Evolutionary conservation across 2,888 invertebrate species (phyloP).

Genomic region (Eupithecia exiguata): DNA sequence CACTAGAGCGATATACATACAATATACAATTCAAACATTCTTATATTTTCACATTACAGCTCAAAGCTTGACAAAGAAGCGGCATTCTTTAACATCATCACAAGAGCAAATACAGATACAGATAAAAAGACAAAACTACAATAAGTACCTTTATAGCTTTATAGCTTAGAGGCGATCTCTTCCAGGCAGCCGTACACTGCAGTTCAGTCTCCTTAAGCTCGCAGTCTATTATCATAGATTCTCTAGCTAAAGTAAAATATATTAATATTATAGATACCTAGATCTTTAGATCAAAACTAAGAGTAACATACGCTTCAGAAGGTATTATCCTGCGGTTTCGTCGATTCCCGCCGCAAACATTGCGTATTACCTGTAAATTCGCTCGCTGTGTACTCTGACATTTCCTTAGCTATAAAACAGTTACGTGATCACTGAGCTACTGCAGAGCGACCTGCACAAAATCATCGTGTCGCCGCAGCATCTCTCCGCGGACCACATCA

Average conservation of each 20-base stretch:
- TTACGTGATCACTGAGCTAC: constrained; percentile 99
- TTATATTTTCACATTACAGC: too few species aligned
- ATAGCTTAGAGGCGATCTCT: background rate
- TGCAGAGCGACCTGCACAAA: constrained; percentile 99
- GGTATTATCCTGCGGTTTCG: constrained; percentile 26
- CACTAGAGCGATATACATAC: background rate
- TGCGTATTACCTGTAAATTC: constrained; percentile 27
- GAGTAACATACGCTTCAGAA: constrained; percentile 8
- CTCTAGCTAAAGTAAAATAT: background rate
- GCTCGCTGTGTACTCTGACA: constrained; percentile 30
- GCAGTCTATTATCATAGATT: background rate
- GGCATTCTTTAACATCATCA: background rate
- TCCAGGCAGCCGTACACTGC: background rate
- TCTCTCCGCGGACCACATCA: constrained; percentile 99
- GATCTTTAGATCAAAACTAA: background rate
- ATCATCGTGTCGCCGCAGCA: constrained; percentile 99
- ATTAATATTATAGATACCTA: background rate
- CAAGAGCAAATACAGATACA: background rate
- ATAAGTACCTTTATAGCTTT: background rate
- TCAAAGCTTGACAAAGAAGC: too few species aligned
- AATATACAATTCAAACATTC: background rate
- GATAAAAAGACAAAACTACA: background rate
- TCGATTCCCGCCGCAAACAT: constrained; percentile 19
- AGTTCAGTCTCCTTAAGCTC: background rate
- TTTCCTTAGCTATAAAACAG: constrained; percentile 82